Base-by-base conservation (phyloP, 2,113 vertebrate species). In the Asarcornis scutulata region DNA sequence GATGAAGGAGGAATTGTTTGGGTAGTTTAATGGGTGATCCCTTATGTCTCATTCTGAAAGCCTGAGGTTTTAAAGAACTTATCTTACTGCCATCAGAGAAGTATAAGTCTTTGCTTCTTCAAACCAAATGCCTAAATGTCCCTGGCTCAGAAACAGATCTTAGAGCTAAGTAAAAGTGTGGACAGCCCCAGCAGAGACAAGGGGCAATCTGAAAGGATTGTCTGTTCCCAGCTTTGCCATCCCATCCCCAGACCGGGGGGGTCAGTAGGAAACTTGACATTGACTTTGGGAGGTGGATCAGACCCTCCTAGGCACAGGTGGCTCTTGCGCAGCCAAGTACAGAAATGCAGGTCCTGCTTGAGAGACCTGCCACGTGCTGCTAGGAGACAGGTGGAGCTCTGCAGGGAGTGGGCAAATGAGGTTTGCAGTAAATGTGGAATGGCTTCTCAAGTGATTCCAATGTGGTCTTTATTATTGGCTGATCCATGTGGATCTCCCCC, bases 51-150 rank as follows among this genome's bases (percentile, higher is more conserved):
- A 7, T 74, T 17, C 74, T 84, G 13, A 84, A 91, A 91, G 86
- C 56, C 60, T 8, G 81, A 86, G 86, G 74, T 94, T 87, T 90
- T 26, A 80, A 83, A 82, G 90, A 79, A 91, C 29, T 93, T 88
- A 89, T 79, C 83, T 95, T 64, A 18, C 63, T 52, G 91, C 50
- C 64, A 40, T 89, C 89, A 69, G 67, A 53, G 21, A 85, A 73
- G 67, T 55, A 72, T 38, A 72, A 79, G 27, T 55, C 73, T 95
- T 97, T 95, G 84, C 88, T 95, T 76, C 90, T 84, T 55, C 50
- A 42, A 5, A 79, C n/a, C 72, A 9, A 4, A 79, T 8, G 46
- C 68, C 68, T 58, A 2, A 48, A 17, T 32, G 72, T 46, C 42
- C 62, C 72, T 48, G 74, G 48, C 92, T 82, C 71, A 15, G 50